These are phyloP conservation scores for Hydrotaea diabolus DNA, from an alignment of 2,888 invertebrate species.

Conservation along the genomic window DNA sequence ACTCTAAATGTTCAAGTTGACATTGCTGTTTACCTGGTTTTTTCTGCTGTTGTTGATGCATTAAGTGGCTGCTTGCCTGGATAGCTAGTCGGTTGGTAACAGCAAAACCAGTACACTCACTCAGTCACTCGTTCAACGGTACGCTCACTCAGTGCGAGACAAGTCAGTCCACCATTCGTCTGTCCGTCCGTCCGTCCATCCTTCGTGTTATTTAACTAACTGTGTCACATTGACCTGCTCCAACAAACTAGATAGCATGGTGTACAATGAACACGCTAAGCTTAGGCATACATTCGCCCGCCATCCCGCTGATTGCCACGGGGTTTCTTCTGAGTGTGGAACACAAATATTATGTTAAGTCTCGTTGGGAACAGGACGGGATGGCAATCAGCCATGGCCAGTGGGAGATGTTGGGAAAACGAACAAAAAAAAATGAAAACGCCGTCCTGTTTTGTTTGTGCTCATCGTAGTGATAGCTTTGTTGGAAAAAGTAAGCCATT, in stretches of 20 bases:
- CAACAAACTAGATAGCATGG: slow-evolving; percentile 61
- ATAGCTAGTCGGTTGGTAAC: not conserved
- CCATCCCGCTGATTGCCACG: not conserved
- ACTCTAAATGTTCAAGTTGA: slow-evolving; percentile 61
- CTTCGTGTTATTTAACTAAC: slow-evolving; percentile 62
- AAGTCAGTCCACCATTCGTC: too few relatives aligned
- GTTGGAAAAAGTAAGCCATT: slow-evolving; percentile 34
- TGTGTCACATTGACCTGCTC: slow-evolving; percentile 68
- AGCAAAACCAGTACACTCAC: slow-evolving; percentile 35
- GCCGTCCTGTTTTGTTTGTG: too few relatives aligned
- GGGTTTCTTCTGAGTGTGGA: slow-evolving; percentile 7
- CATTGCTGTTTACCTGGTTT: slow-evolving; percentile 65
- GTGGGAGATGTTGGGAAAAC: slow-evolving; percentile 32
- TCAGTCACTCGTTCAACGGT: slow-evolving; percentile 11
- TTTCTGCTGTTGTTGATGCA: slow-evolving; percentile 34
- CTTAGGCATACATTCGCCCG: slow-evolving; percentile 1
- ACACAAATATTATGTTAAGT: slow-evolving; percentile 30
- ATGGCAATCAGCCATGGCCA: slow-evolving; percentile 10
- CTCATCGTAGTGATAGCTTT: slow-evolving; percentile 1
- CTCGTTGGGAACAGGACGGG: slow-evolving; percentile 2
- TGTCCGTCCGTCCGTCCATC: slow-evolving; percentile 18
- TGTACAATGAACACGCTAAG: slow-evolving; percentile 2
- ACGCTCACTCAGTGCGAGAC: not conserved
- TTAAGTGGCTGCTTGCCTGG: slow-evolving; percentile 19
- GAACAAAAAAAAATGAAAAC: too few relatives aligned